phyloP scores from a whole-genome alignment of 2,888 invertebrate genomes.

The Agrochola lychnidis region DNA sequence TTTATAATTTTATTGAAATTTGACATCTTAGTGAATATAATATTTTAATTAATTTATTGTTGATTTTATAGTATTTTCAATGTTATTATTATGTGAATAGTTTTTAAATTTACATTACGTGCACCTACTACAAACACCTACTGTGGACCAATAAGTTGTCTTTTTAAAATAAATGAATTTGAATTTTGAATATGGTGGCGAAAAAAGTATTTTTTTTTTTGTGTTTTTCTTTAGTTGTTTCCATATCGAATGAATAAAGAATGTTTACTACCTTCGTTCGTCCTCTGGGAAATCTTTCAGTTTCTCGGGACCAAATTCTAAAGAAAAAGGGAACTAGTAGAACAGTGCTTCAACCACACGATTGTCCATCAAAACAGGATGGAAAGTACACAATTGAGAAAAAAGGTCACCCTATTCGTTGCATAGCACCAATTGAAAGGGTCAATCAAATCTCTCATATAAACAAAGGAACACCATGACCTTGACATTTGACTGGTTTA shows the following conservation, averaged over 20 bases:
- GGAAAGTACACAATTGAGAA: background rate
- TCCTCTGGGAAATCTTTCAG: conserved; percentile 2
- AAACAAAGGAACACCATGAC: background rate
- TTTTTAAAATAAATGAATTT: too few species aligned
- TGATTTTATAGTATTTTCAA: too few species aligned
- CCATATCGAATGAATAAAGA: background rate
- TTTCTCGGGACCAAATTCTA: background rate
- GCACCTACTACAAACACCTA: too few species aligned
- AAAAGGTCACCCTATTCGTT: background rate
- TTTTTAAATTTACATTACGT: too few species aligned
- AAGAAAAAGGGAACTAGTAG: background rate
- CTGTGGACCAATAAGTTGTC: too few species aligned
- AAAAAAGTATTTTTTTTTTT: too few species aligned
- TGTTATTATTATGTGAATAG: too few species aligned
- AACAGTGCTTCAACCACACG: background rate
- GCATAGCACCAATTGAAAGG: background rate
- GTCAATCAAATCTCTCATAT: background rate
- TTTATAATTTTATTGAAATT: too few species aligned
- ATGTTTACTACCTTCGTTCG: background rate
- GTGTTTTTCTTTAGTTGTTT: too few species aligned
- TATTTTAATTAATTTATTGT: too few species aligned
- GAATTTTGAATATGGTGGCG: too few species aligned
- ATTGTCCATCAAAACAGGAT: background rate
- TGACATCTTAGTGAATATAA: too few species aligned
- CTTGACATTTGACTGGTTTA: background rate